Evolutionary conservation across 2,113 vertebrate genomes (phyloP).

Genomic region (Physeter macrocephalus): DNA sequence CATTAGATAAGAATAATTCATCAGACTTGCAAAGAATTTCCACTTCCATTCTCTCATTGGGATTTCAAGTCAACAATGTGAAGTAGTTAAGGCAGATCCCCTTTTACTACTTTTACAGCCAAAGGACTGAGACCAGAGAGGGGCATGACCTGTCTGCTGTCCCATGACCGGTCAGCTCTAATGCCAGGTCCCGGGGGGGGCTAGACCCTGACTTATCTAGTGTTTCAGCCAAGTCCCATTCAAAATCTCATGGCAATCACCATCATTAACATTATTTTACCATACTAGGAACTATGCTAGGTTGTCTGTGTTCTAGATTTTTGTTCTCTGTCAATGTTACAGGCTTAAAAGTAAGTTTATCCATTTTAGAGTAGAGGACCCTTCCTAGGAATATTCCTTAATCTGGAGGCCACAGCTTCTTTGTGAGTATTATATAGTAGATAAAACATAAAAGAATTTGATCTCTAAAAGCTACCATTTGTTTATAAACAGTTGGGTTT

Average conservation of each 20-base stretch:
- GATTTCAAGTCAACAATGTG: not conserved
- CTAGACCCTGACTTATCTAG: no score
- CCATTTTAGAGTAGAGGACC: not conserved
- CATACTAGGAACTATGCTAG: not conserved
- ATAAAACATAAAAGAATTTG: not conserved
- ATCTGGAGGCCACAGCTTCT: not conserved
- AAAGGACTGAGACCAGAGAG: not conserved
- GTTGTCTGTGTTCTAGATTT: not conserved
- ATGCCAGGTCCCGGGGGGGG: not conserved
- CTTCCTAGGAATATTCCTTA: not conserved
- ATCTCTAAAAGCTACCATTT: not conserved
- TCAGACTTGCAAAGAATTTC: not conserved
- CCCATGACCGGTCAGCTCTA: rapidly evolving
- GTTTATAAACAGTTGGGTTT: not conserved
- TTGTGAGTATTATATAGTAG: not conserved
- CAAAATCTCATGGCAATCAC: no score
- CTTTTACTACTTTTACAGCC: not conserved
- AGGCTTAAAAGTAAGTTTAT: not conserved
- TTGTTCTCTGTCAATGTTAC: no score
- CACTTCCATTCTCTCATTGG: not conserved
- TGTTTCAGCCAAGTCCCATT: not conserved
- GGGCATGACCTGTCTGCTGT: not conserved
- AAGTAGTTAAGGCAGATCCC: not conserved
- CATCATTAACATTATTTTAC: not conserved
- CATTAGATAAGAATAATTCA: rapidly evolving